Base-by-base conservation (phyloP, 1,140 invertebrate species). In the Nixonia krombeini region DNA sequence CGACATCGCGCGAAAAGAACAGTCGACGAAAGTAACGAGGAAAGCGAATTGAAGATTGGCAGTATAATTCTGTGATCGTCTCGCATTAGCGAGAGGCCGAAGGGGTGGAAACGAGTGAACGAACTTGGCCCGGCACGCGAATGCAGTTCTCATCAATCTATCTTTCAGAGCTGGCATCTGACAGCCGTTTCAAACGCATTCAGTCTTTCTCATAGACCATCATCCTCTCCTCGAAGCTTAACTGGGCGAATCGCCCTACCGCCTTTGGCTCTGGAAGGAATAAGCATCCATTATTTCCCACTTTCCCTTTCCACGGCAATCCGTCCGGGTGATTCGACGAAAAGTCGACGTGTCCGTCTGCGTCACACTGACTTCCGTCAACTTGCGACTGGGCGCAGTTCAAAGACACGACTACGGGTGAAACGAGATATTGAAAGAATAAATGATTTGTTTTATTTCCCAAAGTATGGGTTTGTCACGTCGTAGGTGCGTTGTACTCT, bases 131-230 rank as follows among this genome's bases (percentile, higher is more conserved):
- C 69, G 74, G 74, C 78, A 80, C 76, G 76, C 76, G 67, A 80
- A 70, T 79, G 66, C 70, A 68, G 64, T 57, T 71, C 75, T 73
- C 74, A 79, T 80, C 79, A 78, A 80, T 80, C 76, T 75, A 75
- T 79, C 78, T 76, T 78, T 72, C 69, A 57, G 44, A 78, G 70
- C 67, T 63, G 62, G 69, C 72, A 62, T 75, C 74, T 76, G 78
- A 79, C 78, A 79, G 72, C 72, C 69, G 70, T 78, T 80, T 75
- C 70, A 72, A 80, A 81, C 78, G 74, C 70, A 76, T 79, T 76
- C 68, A 81, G 69, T 55, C 73, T 65, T 70, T 47, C 49, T 55
- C 41, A 13, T 31, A 29, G 15, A 42, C 62, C 41, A 66, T 58
- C 44, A 46, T 52, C 53, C 29, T 42, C 51, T 18, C 40, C 51